A percentile compares a stretch with the other conserved stretches of the same genome.
Conservation (phyloP, 2,113 vertebrate species). For the Arizona elegans region DNA sequence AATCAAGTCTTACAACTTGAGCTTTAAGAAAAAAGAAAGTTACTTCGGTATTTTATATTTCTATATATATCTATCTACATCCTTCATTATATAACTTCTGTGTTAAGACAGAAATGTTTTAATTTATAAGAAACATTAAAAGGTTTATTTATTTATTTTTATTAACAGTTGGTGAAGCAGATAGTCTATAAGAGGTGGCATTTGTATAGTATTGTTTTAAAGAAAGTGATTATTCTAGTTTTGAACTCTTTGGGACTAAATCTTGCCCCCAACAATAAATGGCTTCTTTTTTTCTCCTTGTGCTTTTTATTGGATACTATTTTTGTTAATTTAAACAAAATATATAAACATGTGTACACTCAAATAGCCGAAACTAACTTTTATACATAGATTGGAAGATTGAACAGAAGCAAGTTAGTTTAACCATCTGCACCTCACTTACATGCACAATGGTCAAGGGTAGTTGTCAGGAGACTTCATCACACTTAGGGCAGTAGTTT, state of each 20-base stretch:
- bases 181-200: conserved; percentile 62
- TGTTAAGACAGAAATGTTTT: conserved; percentile 65
- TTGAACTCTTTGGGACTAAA: conserved; percentile 72
- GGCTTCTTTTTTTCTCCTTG: conserved; percentile 54
- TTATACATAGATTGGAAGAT: neutral
- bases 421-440: neutral
- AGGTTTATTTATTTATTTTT: conserved; percentile 75
- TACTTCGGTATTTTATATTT: too few relatives aligned
- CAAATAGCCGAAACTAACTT: conserved; percentile 10
- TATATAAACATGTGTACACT: conserved; percentile 29
- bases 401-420: neutral
- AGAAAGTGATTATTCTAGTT: conserved; percentile 69
- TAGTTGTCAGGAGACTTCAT: neutral
- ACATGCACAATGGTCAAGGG: neutral
- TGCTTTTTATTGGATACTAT: conserved; percentile 48
- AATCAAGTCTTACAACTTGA: too few relatives aligned
- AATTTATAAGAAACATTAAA: conserved; percentile 75
- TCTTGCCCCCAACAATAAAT: conserved; percentile 56
- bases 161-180: conserved; percentile 66
- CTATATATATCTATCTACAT: too few relatives aligned
- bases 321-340: conserved; percentile 43
- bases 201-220: conserved; percentile 60
- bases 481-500: neutral
- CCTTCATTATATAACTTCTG: too few relatives aligned
- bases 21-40: too few relatives aligned